A percentile compares a stretch with the other conserved stretches of the same genome.
Evolutionary conservation across 2,888 invertebrate genomes (phyloP).

Genomic region (Drosophila neonasuta): DNA sequence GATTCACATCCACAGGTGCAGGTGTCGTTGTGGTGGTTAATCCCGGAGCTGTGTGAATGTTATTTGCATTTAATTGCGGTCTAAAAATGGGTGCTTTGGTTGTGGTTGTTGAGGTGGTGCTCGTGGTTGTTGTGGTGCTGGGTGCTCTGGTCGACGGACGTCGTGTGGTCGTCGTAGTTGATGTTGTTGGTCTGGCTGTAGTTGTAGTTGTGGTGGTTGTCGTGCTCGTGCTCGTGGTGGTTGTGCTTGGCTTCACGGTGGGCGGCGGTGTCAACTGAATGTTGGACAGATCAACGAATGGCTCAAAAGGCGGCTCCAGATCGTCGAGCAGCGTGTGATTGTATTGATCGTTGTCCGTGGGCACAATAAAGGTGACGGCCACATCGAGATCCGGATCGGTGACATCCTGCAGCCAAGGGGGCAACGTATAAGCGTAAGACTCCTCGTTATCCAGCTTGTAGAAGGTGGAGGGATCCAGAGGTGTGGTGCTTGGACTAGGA

Average conservation of each 20-base stretch:
- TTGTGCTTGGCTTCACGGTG: constrained; percentile 24
- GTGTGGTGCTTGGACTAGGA: constrained; percentile 47
- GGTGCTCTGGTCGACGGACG: constrained; percentile 50
- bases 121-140: constrained; percentile 39
- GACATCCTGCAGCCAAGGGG: constrained; percentile 78
- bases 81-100: constrained; percentile 43
- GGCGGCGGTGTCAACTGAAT: constrained; percentile 71
- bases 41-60: constrained; percentile 53
- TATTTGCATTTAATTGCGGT: constrained; percentile 32
- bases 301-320: constrained; percentile 79
- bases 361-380: constrained; percentile 77
- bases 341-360: constrained; percentile 78
- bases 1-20: constrained; percentile 52
- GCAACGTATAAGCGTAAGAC: constrained; percentile 76
- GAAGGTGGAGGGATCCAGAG: constrained; percentile 65
- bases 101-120: constrained; percentile 25
- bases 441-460: constrained; percentile 69
- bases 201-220: constrained; percentile 42
- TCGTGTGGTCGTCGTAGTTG: constrained; percentile 56
- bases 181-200: constrained; percentile 48
- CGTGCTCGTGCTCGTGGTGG: constrained; percentile 23
- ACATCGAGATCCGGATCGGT: constrained; percentile 81
- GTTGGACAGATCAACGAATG: constrained; percentile 74
- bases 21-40: constrained; percentile 55
- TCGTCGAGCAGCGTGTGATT: constrained; percentile 76